A percentile compares a stretch with the other conserved stretches of the same genome.
These are phyloP conservation scores for Raja brachyura DNA, from an alignment of 2,113 vertebrate species.

Conservation along the genomic window DNA sequence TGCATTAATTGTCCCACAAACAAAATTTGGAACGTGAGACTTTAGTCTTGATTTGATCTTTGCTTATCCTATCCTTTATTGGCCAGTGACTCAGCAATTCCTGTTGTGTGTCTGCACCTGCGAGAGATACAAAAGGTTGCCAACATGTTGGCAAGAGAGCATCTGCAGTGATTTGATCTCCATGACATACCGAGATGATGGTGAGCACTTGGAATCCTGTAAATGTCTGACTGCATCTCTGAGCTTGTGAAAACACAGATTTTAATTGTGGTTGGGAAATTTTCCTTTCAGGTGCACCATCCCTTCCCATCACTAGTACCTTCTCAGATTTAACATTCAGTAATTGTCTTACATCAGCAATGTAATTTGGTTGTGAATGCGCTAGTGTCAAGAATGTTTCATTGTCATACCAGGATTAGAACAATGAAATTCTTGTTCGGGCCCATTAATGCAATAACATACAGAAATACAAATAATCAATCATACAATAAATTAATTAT, in stretches of 20 bases:
- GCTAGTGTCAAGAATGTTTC: background rate
- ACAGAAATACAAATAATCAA: too few relatives aligned
- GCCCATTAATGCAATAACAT: too few relatives aligned
- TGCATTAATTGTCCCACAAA: background rate
- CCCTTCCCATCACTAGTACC: background rate
- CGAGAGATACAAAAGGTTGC: background rate
- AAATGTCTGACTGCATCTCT: background rate
- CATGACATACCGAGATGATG: background rate
- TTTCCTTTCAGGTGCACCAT: background rate
- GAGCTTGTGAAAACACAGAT: background rate
- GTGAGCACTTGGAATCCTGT: background rate
- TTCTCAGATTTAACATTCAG: background rate
- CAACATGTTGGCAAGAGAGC: background rate
- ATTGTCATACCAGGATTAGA: too few relatives aligned
- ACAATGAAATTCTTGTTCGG: too few relatives aligned
- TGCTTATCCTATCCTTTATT: background rate
- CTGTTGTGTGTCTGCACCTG: background rate
- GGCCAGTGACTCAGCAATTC: background rate
- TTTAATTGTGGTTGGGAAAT: background rate
- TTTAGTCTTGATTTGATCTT: background rate
- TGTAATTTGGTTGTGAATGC: background rate
- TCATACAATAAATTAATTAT: too few relatives aligned
- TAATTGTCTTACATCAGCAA: background rate
- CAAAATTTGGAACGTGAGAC: background rate
- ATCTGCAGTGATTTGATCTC: background rate